Conservation (phyloP, 2,113 vertebrate species). For the Equus quagga region DNA sequence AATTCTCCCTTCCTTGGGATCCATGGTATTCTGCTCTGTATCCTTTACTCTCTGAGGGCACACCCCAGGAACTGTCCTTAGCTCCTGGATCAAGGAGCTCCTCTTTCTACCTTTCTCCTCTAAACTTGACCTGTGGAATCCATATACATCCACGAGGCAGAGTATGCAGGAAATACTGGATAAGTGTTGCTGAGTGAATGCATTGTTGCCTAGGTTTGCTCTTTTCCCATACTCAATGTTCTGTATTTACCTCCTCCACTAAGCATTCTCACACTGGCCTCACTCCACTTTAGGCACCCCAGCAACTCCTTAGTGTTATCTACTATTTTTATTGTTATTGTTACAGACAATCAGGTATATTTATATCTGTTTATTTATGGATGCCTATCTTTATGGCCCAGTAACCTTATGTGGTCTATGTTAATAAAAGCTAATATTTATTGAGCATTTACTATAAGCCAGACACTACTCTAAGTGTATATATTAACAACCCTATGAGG, state of each 20-base stretch:
- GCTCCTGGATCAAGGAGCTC: not conserved
- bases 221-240: not conserved
- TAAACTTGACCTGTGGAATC: not conserved
- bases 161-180: accelerated
- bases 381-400: not conserved
- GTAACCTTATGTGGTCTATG: not conserved
- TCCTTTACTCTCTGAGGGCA: not conserved
- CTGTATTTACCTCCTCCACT: not conserved
- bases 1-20: not conserved
- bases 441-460: not conserved
- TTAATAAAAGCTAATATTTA: not conserved
- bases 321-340: not conserved
- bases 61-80: not conserved
- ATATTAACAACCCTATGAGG: not conserved
- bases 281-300: not conserved
- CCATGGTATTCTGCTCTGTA: not conserved
- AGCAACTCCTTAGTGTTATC: not conserved
- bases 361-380: not conserved
- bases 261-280: not conserved
- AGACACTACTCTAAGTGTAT: not conserved
- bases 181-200: not conserved
- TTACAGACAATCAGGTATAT: not conserved
- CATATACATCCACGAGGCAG: not conserved
- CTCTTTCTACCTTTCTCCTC: not conserved
- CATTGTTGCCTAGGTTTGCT: not conserved